Percentiles rank a stretch among this genome's conserved stretches.
Conservation (phyloP, 2,888 invertebrate species). For the Cheilosia soror region DNA sequence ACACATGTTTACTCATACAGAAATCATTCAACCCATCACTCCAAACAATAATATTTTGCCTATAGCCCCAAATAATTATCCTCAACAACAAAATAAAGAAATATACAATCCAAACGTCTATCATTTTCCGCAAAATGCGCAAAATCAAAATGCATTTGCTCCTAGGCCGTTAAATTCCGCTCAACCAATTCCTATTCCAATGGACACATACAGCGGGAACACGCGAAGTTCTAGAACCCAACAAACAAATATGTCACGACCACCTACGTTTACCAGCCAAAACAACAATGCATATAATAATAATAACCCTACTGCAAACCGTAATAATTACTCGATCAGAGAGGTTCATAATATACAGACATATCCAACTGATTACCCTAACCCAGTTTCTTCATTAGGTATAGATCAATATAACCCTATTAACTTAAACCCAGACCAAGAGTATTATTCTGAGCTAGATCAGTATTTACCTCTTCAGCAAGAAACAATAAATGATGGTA, state of each 20-base stretch:
- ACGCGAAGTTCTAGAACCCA: not conserved
- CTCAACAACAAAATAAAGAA: not conserved
- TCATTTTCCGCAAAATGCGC: not conserved
- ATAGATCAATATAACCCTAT: not conserved
- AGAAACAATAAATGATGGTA: not conserved
- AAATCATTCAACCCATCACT: not conserved
- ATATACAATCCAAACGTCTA: not conserved
- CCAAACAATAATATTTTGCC: not conserved
- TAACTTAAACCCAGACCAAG: not conserved
- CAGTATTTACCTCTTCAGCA: not conserved
- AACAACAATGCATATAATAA: not conserved
- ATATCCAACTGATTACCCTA: not conserved
- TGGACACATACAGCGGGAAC: constrained; percentile 7
- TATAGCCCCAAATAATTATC: not conserved
- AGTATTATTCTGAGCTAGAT: not conserved
- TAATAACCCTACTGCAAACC: not conserved
- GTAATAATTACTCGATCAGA: constrained; percentile 3
- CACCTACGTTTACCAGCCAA: not conserved
- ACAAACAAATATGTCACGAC: not conserved
- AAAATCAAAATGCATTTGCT: not conserved
- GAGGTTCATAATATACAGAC: constrained; percentile 3
- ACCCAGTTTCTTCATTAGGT: not conserved
- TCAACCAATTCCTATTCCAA: not conserved
- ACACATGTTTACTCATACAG: not conserved
- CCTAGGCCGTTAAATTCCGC: not conserved